phyloP scores from a whole-genome alignment of 2,888 invertebrate genomes.

The Eustalomyia histrio region DNA sequence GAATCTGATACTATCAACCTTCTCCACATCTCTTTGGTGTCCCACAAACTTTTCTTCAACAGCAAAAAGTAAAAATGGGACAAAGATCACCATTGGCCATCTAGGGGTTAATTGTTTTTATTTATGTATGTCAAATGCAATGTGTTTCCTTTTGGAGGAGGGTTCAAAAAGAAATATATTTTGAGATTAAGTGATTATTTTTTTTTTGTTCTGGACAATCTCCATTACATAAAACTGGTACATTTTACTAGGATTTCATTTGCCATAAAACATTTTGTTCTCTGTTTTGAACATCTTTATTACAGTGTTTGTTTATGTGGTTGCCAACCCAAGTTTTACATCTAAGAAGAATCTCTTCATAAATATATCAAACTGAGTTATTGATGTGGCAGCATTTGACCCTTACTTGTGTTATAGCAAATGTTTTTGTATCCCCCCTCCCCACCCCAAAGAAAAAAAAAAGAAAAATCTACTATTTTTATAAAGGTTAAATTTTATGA shows the following conservation, averaged over 20 bases:
- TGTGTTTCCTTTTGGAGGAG: neutral
- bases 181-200: neutral
- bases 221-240: neutral
- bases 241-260: neutral
- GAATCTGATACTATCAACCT: too few relatives aligned
- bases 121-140: slow-evolving; percentile 6
- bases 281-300: slow-evolving; percentile 1
- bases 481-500: neutral
- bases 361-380: neutral
- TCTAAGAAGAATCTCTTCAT: neutral
- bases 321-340: slow-evolving; percentile 9
- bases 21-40: too few relatives aligned
- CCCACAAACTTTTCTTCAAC: too few relatives aligned
- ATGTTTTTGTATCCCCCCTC: neutral
- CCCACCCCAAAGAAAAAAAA: too few relatives aligned
- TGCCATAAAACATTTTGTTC: neutral
- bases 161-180: neutral
- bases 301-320: slow-evolving; percentile 27
- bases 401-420: neutral
- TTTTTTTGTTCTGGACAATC: neutral
- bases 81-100: too few relatives aligned
- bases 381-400: neutral
- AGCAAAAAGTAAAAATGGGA: too few relatives aligned
- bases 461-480: neutral
- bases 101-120: neutral